A percentile compares a stretch with the other conserved stretches of the same genome.
Conservation (phyloP, 2,888 invertebrate genomes). For the Callyntrura guangdongensis region DNA sequence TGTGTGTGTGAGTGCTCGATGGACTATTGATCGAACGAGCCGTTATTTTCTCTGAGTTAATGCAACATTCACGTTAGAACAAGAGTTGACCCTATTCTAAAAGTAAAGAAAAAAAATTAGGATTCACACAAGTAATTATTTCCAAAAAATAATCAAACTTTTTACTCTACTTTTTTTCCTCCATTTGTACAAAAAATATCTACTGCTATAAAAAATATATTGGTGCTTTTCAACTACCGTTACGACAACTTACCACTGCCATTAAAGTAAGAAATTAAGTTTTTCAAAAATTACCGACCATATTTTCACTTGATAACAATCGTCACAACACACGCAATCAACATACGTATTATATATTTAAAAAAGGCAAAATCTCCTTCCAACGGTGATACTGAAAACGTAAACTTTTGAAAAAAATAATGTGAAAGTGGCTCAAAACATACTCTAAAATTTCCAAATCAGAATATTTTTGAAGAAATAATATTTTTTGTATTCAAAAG, state of each 20-base stretch:
- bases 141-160: conserved; percentile 40
- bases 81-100: not conserved
- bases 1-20: conserved; percentile 10
- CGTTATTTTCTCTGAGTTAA: conserved; percentile 13
- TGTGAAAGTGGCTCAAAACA: conserved; percentile 52
- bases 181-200: conserved; percentile 42
- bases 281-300: conserved; percentile 38
- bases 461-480: not conserved
- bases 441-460: not conserved
- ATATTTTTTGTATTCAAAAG: not conserved
- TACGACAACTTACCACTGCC: conserved; percentile 52
- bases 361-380: conserved; percentile 15
- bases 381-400: not conserved
- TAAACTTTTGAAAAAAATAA: not conserved
- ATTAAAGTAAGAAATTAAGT: conserved; percentile 49
- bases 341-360: not conserved
- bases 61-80: not conserved
- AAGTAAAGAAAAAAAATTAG: not conserved
- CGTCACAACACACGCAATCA: conserved; percentile 34
- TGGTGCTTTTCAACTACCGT: conserved; percentile 51
- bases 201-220: not conserved
- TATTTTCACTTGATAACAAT: conserved; percentile 40
- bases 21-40: conserved; percentile 44
- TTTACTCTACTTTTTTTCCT: conserved; percentile 18
- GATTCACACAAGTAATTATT: conserved; percentile 2